Conservation (phyloP, 2,888 invertebrate genomes). For the Unio delphinus region DNA sequence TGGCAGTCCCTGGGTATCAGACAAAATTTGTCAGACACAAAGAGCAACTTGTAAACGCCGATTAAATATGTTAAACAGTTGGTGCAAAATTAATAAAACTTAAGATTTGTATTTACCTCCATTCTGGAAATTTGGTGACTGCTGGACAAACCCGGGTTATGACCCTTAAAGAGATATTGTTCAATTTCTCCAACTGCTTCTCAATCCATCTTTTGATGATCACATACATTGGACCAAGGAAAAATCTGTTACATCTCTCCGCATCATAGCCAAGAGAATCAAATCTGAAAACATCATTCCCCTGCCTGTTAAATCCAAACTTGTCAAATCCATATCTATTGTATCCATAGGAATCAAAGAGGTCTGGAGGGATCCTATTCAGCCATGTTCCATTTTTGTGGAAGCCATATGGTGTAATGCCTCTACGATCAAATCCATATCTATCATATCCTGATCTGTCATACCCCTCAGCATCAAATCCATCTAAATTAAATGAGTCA, state of each 20-base stretch:
- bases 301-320: conserved; percentile 63
- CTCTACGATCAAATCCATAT: conserved; percentile 63
- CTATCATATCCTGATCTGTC: conserved; percentile 64
- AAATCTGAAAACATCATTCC: conserved; percentile 67
- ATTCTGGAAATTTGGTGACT: conserved; percentile 42
- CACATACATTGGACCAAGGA: conserved; percentile 63
- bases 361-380: conserved; percentile 16
- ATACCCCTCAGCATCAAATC: conserved; percentile 62
- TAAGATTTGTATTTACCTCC: conserved; percentile 27
- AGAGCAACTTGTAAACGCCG: no score
- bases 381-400: conserved; percentile 49
- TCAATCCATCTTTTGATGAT: conserved; percentile 58
- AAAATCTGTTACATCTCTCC: conserved; percentile 59
- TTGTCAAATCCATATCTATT: conserved; percentile 59
- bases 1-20: no score
- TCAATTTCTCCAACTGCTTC: conserved; percentile 43
- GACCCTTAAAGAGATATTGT: conserved; percentile 40
- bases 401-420: conserved; percentile 58
- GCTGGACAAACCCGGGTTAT: conserved; percentile 56
- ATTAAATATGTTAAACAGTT: no score
- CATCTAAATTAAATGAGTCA: conserved; percentile 65
- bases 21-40: no score
- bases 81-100: no score
- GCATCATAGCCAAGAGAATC: conserved; percentile 58
- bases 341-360: conserved; percentile 57